These are phyloP conservation scores for Echinops telfairi DNA, from an alignment of 2,113 vertebrate species.

Conservation along the genomic window DNA sequence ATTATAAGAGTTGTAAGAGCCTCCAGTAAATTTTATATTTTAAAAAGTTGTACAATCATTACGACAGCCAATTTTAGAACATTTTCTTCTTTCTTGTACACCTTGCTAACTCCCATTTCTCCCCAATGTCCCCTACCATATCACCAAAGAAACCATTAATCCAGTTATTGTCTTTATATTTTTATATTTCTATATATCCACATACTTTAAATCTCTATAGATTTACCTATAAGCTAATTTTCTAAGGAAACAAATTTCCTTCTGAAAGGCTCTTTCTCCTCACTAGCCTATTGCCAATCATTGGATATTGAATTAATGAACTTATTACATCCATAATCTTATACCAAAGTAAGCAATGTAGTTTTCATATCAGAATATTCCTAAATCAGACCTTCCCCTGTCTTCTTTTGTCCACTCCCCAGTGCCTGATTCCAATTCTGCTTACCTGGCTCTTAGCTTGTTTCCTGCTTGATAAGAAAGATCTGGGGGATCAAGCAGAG, in stretches of 20 bases:
- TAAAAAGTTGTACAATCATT: no score
- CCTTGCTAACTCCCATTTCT: no score
- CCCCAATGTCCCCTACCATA: no score
- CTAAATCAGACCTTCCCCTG: neutral
- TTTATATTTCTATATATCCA: no score
- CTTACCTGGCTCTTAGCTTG: neutral
- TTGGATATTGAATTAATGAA: neutral
- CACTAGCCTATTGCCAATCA: neutral
- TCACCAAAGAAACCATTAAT: no score
- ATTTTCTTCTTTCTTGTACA: no score
- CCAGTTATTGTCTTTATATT: no score
- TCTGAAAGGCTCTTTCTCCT: neutral
- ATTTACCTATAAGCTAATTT: neutral
- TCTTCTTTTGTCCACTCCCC: neutral
- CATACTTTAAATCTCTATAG: no score
- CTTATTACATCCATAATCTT: neutral
- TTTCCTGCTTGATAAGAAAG: neutral
- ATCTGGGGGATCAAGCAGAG: neutral
- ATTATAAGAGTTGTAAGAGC: no score
- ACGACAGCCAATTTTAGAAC: no score
- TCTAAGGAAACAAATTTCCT: conserved; percentile 7
- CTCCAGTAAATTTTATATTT: no score
- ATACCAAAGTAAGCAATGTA: neutral
- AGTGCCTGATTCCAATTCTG: neutral
- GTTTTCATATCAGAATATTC: neutral